Conservation (phyloP, 2,113 vertebrate genomes). For the Nothocercus julius region DNA sequence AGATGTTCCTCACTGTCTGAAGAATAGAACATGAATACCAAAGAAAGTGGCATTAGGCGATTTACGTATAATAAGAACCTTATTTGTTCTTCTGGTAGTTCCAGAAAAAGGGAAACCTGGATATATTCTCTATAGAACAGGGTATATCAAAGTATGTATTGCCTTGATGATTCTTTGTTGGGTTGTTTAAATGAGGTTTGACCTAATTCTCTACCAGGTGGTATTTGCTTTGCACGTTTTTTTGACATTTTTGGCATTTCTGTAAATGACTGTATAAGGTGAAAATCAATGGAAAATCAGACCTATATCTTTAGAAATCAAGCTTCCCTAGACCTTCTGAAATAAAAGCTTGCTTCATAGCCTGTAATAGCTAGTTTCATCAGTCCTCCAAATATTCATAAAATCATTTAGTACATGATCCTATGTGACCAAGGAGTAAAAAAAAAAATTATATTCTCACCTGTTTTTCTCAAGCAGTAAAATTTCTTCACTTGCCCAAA, state of each 20-base stretch:
- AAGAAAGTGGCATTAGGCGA: background rate
- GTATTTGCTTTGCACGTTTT: background rate
- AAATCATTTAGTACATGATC: background rate
- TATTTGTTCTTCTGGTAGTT: background rate
- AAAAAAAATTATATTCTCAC: background rate
- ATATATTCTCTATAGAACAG: background rate
- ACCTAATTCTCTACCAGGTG: background rate
- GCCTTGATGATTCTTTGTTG: background rate
- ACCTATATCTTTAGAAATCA: background rate
- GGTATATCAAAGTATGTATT: background rate
- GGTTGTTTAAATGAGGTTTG: background rate
- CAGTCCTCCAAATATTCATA: background rate
- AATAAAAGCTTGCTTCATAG: background rate
- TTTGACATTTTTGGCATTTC: background rate
- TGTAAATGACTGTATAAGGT: background rate
- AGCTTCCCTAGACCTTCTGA: background rate
- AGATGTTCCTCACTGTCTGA: background rate
- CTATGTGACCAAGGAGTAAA: background rate
- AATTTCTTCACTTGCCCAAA: background rate
- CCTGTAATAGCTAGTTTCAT: background rate
- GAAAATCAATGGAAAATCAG: background rate
- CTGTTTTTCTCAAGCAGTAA: background rate
- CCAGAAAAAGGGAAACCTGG: background rate
- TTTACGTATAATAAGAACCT: background rate
- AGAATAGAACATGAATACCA: background rate